These are phyloP conservation scores for Parauchenoglanis ngamensis DNA, from an alignment of 2,797 vertebrate genomes.

Conservation along the genomic window DNA sequence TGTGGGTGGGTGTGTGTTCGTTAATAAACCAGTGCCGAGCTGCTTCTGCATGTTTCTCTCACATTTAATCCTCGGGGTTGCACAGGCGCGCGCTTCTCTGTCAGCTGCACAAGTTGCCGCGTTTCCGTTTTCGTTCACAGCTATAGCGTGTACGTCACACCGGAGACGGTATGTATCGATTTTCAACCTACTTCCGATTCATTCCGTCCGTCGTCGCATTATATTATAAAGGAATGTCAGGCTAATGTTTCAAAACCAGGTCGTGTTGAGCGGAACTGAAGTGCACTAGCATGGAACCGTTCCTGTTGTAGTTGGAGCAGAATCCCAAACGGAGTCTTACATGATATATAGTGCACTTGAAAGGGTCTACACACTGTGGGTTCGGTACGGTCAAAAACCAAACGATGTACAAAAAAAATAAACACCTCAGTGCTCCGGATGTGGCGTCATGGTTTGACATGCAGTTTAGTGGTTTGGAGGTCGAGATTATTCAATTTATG, in stretches of 20 bases:
- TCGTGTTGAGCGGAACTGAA: background rate
- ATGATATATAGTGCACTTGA: background rate
- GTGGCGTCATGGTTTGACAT: background rate
- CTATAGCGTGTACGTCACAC: background rate
- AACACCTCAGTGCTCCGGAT: too few relatives aligned
- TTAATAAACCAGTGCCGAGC: too few relatives aligned
- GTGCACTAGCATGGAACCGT: background rate
- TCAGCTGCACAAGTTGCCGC: too few relatives aligned
- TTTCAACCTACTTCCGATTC: background rate
- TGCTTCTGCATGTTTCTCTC: too few relatives aligned
- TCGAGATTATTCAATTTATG: background rate
- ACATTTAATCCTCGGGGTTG: too few relatives aligned
- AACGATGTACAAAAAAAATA: background rate
- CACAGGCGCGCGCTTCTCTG: too few relatives aligned
- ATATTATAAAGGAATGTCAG: too few relatives aligned
- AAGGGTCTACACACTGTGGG: background rate
- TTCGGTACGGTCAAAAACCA: background rate
- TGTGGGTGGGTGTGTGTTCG: too few relatives aligned
- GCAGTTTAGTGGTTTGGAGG: background rate
- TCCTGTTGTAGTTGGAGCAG: background rate
- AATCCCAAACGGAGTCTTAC: background rate
- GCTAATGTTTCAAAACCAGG: background rate
- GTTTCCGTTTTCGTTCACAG: background rate
- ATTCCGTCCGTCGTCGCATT: background rate
- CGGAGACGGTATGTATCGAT: slow-evolving; percentile 18